Evolutionary conservation across 2,797 vertebrate species (phyloP), one percentile per base, ranked within the genome.

Genomic region (Limosa lapponica): DNA sequence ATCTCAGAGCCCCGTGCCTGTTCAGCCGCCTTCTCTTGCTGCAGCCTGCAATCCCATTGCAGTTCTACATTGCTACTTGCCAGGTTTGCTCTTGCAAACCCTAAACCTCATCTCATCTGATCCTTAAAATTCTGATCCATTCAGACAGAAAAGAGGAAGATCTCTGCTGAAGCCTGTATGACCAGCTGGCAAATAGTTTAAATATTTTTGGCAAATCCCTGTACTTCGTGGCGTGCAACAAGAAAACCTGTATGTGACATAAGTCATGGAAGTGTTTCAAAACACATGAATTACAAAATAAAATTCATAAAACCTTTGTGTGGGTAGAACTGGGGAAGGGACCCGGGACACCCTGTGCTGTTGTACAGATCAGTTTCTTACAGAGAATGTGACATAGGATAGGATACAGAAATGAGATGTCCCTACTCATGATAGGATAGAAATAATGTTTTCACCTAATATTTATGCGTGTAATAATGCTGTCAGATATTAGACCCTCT

Each of bases 391-490:
- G 62, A 44, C 30, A 34, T 3, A 62, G 49, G 28, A n/a, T 16
- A 41, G 28, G 9, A 55, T 30, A 28, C 0, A 0, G 49, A 65
- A 91, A 70, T 19, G 36, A 8, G 25, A 49, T 0, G 2, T 34
- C 19, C 13, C 12, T 81, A 25, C 12, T 78, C 20, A 83, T 15
- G 61, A 12, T 8, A 37, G 4, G 5, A 22, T 24, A 78, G 39
- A 27, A 74, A 78, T 54, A 28, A 12, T 41, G 5, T 74, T 62
- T 48, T 48, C 52, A 46, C 41, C 65, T 81, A 34, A 75, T 83
- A 70, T 27, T 46, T 43, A 32, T 58, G 16, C 49, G 6, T 36
- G 8, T 24, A 27, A 67, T 43, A 43, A 55, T 34, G 27, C 10
- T 82, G n/a, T 30, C 44, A 24, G 16, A 4, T 87, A 28, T 28